A percentile compares a stretch with the other conserved stretches of the same genome.
Evolutionary conservation across 2,888 invertebrate species (phyloP).

Genomic region (Lysandra bellargus): DNA sequence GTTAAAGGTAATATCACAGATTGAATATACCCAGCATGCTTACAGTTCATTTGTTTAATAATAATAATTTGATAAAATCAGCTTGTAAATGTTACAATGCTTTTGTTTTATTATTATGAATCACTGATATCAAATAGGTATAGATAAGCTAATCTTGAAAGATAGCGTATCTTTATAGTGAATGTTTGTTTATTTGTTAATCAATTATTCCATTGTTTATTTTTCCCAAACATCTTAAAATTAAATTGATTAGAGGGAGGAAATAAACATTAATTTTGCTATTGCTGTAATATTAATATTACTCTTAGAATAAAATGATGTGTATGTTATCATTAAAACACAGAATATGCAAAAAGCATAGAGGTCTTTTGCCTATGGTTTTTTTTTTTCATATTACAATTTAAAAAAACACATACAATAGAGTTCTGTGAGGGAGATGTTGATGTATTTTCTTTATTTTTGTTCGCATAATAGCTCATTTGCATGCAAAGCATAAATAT

Average conservation of each 20-base stretch:
- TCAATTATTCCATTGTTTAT: background rate
- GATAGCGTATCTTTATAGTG: background rate
- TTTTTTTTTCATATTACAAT: background rate
- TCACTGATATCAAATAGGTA: background rate
- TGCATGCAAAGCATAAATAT: background rate
- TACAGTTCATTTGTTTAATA: background rate
- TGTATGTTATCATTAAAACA: no score
- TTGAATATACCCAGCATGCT: background rate
- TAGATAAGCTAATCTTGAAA: slow-evolving; percentile 4
- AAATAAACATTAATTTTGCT: background rate
- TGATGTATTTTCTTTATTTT: background rate
- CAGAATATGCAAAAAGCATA: no score
- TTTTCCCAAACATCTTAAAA: background rate
- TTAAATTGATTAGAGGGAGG: background rate
- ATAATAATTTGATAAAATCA: background rate
- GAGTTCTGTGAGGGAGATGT: background rate
- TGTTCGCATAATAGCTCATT: background rate
- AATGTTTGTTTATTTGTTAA: background rate
- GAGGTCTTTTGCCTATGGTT: no score
- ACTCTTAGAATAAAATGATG: no score
- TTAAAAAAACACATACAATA: background rate
- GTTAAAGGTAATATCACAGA: slow-evolving; percentile 63
- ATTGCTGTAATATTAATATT: background rate
- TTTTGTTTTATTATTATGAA: slow-evolving; percentile 5
- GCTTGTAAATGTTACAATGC: background rate